phyloP scores from a whole-genome alignment of 2,888 invertebrate species.

The Chironomus tentans region DNA sequence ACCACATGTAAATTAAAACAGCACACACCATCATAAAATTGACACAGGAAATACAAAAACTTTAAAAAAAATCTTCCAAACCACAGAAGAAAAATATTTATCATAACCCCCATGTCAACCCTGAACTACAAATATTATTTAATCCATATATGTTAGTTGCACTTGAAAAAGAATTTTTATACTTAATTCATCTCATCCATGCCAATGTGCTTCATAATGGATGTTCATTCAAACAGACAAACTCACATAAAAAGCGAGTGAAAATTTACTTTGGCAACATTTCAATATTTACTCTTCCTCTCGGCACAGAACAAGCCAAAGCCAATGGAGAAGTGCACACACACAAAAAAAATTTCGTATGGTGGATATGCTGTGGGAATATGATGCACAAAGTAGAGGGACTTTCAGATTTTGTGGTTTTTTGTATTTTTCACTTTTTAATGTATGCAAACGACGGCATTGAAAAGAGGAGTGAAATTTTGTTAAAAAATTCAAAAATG shows the following conservation, averaged over 20 bases:
- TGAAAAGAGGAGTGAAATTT: not conserved
- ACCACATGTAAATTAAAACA: no score
- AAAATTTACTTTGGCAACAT: slow-evolving; percentile 6
- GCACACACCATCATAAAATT: no score
- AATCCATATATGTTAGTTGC: no score
- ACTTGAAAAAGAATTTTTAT: no score
- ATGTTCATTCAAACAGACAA: not conserved
- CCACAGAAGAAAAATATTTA: no score
- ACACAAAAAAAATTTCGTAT: not conserved
- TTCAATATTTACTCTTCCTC: not conserved
- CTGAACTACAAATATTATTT: no score
- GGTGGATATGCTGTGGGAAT: not conserved
- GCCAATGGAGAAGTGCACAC: not conserved
- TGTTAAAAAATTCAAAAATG: not conserved
- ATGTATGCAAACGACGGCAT: not conserved
- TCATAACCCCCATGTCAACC: no score
- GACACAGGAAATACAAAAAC: no score
- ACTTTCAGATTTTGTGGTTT: not conserved
- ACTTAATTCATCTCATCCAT: no score
- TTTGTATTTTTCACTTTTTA: not conserved
- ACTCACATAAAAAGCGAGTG: not conserved
- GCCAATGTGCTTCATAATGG: not conserved
- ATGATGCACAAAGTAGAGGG: not conserved
- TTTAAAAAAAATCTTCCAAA: no score
- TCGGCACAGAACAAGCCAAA: not conserved